Evolutionary conservation across 30 jellyfish, hydroid and myxozoan species (phyloP).

Genomic region (Chrysaora quinquecirrha): DNA sequence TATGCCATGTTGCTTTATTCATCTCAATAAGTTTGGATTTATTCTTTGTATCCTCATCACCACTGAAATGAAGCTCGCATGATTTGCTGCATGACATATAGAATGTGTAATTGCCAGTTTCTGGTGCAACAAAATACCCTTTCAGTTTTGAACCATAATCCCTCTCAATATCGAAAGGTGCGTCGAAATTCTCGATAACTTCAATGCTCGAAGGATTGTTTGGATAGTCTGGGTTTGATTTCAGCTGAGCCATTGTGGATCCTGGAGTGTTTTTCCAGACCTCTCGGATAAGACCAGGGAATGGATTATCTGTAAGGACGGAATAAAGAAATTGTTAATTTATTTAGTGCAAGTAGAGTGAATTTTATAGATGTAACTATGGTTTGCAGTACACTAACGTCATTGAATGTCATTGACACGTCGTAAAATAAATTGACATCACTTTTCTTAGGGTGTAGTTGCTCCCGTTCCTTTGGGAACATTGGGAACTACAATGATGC

Average conservation of each 20-base stretch:
- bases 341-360: too few species aligned
- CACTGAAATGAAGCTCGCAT: conserved; percentile 84
- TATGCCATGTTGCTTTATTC: conserved; percentile 89
- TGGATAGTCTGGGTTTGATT: conserved; percentile 87
- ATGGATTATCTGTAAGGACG: conserved; percentile 84
- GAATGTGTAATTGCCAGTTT: conserved; percentile 94
- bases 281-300: conserved; percentile 95
- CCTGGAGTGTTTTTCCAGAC: conserved; percentile 96
- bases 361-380: too few species aligned
- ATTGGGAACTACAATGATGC: too few species aligned
- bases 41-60: conserved; percentile 80
- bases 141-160: conserved; percentile 93
- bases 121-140: conserved; percentile 98
- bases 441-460: too few species aligned
- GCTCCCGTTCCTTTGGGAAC: too few species aligned
- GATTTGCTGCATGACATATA: conserved; percentile 89
- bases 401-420: too few species aligned
- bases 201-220: conserved; percentile 92
- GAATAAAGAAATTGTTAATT: too few species aligned
- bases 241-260: conserved; percentile 62
- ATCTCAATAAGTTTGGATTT: conserved; percentile 75
- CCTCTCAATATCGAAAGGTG: conserved; percentile 91
- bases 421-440: too few species aligned
- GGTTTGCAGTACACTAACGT: too few species aligned
- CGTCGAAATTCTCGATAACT: conserved; percentile 93